These are phyloP conservation scores for Portunus trituberculatus DNA, from an alignment of 1,140 invertebrate species.

Conservation along the genomic window DNA sequence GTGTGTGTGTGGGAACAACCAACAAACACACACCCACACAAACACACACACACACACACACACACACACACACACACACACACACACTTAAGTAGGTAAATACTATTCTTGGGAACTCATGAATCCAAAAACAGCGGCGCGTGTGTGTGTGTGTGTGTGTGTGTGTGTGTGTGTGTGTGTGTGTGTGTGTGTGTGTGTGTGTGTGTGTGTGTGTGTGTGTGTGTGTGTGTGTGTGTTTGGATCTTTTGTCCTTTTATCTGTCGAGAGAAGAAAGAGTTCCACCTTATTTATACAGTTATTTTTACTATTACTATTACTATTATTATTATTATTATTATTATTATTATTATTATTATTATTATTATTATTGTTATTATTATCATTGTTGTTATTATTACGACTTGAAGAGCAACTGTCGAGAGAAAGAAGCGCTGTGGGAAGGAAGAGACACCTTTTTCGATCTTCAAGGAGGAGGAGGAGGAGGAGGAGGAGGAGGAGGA, in stretches of 20 bases:
- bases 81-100: background rate
- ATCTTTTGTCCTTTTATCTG: background rate
- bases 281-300: too few species aligned
- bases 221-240: background rate
- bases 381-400: too few species aligned
- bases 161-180: background rate
- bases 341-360: too few species aligned
- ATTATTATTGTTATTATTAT: too few species aligned
- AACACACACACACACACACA: constrained; percentile 27
- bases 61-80: constrained; percentile 42
- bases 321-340: too few species aligned
- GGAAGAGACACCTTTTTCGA: too few species aligned
- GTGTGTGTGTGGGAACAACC: too few species aligned
- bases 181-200: background rate
- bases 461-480: too few species aligned
- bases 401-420: too few species aligned
- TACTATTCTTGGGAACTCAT: background rate
- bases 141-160: background rate
- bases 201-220: background rate
- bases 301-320: too few species aligned
- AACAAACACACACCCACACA: constrained; percentile 28
- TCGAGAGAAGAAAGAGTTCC: background rate
- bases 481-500: too few species aligned
- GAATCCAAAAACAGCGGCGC: background rate
- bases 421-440: too few species aligned